phyloP scores from a whole-genome alignment of 2,888 invertebrate species.

The Cheiracanthium punctorium region DNA sequence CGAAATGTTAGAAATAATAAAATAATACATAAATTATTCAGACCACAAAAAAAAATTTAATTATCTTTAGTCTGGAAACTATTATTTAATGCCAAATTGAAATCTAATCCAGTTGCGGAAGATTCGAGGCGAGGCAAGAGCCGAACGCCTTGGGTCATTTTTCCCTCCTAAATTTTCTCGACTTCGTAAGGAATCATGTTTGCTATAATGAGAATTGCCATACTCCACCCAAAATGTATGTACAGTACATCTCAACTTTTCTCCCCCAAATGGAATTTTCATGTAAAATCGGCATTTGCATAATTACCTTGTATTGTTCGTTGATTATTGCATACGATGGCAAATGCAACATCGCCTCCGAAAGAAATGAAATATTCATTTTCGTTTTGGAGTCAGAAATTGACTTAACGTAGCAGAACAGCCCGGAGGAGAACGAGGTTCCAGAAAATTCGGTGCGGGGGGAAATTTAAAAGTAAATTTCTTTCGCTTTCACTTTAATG shows the following conservation, averaged over 20 bases:
- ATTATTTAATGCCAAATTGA: not conserved
- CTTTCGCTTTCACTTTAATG: no score
- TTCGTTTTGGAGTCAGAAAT: not conserved
- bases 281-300: slow-evolving; percentile 63
- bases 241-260: not conserved
- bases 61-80: no score
- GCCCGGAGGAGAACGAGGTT: not conserved
- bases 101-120: not conserved
- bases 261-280: slow-evolving; percentile 54
- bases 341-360: not conserved
- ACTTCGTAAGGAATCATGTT: not conserved
- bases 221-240: not conserved
- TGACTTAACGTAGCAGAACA: slow-evolving; percentile 4
- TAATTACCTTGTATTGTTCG: slow-evolving; percentile 25
- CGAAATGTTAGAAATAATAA: no score
- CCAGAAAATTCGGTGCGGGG: not conserved
- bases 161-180: not conserved
- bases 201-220: not conserved
- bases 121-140: not conserved
- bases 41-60: no score
- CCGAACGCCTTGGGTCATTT: not conserved
- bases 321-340: not conserved
- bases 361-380: slow-evolving; percentile 3
- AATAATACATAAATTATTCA: no score
- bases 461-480: no score